phyloP scores from a whole-genome alignment of 2,888 invertebrate genomes.

The Eristalinus sepulchralis region DNA sequence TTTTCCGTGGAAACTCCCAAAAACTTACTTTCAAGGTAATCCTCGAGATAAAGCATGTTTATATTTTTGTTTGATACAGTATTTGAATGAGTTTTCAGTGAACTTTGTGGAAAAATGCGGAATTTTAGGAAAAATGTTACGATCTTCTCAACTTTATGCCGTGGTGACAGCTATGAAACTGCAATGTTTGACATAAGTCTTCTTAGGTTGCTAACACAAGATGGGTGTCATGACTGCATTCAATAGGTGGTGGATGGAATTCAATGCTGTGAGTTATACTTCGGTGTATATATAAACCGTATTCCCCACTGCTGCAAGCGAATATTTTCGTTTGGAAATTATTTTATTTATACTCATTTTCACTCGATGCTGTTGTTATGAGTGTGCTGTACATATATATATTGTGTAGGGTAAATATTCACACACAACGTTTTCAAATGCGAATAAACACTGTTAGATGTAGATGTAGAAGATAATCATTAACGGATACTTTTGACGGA shows the following conservation, averaged over 20 bases:
- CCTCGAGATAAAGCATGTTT: constrained; percentile 96
- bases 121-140: constrained; percentile 35
- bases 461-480: too few species aligned
- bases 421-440: too few species aligned
- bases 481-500: too few species aligned
- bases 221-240: constrained; percentile 32
- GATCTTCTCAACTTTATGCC: constrained; percentile 49
- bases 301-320: too few species aligned
- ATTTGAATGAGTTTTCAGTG: constrained; percentile 36
- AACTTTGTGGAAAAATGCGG: constrained; percentile 54
- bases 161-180: constrained; percentile 60
- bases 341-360: too few species aligned
- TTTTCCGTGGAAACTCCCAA: background rate
- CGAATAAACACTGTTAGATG: too few species aligned
- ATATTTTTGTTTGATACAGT: constrained; percentile 27
- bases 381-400: too few species aligned
- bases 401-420: too few species aligned
- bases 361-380: too few species aligned
- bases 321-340: too few species aligned
- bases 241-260: background rate
- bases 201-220: constrained; percentile 35
- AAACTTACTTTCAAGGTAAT: constrained; percentile 98
- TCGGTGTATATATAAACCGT: too few species aligned
- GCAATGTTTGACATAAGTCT: constrained; percentile 40
- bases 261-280: background rate